Evolutionary conservation across 2,888 invertebrate species (phyloP), one percentile per base, ranked within the genome.

Genomic region (Corythucha ciliata): DNA sequence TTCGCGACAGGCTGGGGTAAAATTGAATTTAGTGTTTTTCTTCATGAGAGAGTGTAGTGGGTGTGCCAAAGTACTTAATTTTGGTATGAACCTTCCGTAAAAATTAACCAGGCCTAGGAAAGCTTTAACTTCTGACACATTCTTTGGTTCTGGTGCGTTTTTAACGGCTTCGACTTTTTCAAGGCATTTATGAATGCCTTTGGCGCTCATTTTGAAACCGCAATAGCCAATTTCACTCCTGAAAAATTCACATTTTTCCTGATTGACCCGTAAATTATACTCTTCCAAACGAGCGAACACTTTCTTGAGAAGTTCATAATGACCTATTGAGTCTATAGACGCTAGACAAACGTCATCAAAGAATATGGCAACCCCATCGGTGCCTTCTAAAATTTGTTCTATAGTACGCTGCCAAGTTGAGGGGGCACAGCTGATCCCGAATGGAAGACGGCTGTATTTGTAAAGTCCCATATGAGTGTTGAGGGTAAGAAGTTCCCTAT

Each of bases 1-100:
- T 34, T 55, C 47, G 32, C 57, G 42, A 45, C 61, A 62, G 20
- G 58, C 45, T 5, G 32, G 32, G 25, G 54, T 47, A 61, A 63
- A 65, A 2, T 33, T 22, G 41, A 63, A 66, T 33, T 55, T 41
- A 2, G 5, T 22, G 6, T 3, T n/a, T 10, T 10, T 36, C 18
- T 40, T 14, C 29, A 53, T 39, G 42, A 44, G 20, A 8, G 10
- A 7, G 7, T 32, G 25, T 10, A 44, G 53, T 14, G 50, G 45
- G 5, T 37, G 33, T 22, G 45, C 40, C 10, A 27, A 1, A 8
- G 20, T 36, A 2, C 45, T 34, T 24, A 53, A 3, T 14, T 40
- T 40, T 4, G 37, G 26, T n/a, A 40, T 24, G 20, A 48, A 41
- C 7, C 34, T 6, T 8, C 29, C 29, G 22, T 52, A 47, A 8